A percentile compares a stretch with the other conserved stretches of the same genome.
Conservation (phyloP, 2,797 vertebrate species). For the Buphagus erythrorhynchus region DNA sequence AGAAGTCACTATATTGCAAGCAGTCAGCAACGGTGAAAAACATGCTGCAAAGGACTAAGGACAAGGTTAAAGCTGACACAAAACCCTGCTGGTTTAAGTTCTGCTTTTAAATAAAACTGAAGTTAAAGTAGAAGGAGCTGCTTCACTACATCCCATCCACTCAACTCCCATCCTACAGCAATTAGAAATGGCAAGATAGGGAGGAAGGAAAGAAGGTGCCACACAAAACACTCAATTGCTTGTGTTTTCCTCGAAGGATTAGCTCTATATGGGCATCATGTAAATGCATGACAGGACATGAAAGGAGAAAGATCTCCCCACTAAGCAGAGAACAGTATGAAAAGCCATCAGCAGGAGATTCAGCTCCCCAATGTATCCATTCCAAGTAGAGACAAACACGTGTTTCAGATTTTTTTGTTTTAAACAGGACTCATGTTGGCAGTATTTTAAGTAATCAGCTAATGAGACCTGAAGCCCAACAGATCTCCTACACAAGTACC, state of each 20-base stretch:
- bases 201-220: neutral
- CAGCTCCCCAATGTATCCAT: neutral
- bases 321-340: neutral
- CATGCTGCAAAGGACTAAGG: neutral
- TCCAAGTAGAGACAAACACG: rapidly evolving
- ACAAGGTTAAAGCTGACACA: neutral
- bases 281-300: rapidly evolving
- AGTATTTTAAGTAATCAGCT: neutral
- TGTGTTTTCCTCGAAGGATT: neutral
- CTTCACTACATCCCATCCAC: neutral
- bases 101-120: neutral
- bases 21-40: neutral
- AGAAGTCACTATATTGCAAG: neutral
- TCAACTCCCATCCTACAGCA: neutral
- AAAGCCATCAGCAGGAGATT: neutral
- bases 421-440: neutral
- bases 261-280: neutral
- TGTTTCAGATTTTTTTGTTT: neutral
- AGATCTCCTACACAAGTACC: neutral
- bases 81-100: neutral
- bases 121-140: neutral
- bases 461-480: neutral
- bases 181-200: neutral
- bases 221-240: neutral
- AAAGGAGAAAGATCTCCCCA: neutral